These are phyloP conservation scores for Euplexia lucipara DNA, from an alignment of 2,888 invertebrate genomes.

Conservation along the genomic window DNA sequence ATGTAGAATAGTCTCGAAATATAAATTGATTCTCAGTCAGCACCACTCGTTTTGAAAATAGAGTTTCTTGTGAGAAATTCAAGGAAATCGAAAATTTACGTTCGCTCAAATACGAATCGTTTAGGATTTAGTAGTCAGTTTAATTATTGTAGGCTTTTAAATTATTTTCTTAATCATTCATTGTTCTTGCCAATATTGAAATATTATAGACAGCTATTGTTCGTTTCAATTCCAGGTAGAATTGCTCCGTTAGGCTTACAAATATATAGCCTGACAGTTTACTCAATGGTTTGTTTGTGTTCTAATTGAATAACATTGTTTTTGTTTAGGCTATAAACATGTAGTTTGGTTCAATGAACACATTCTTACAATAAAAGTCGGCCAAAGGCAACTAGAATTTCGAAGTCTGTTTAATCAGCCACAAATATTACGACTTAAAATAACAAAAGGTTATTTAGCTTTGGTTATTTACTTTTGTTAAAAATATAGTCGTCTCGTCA, in stretches of 20 bases:
- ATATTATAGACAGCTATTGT: too few relatives aligned
- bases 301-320: too few relatives aligned
- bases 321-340: too few relatives aligned
- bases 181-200: conserved; percentile 5
- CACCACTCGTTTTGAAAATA: conserved; percentile 53
- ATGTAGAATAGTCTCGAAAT: conserved; percentile 38
- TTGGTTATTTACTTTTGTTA: conserved; percentile 17
- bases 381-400: too few relatives aligned
- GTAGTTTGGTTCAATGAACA: too few relatives aligned
- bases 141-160: conserved; percentile 19
- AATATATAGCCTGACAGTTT: too few relatives aligned
- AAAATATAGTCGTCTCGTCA: conserved; percentile 15
- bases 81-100: conserved; percentile 54
- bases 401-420: too few relatives aligned
- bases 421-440: conserved; percentile 3
- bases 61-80: conserved; percentile 54
- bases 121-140: conserved; percentile 27
- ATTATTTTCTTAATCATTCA: conserved; percentile 10
- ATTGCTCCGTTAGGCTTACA: too few relatives aligned
- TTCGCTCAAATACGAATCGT: conserved; percentile 56
- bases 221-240: too few relatives aligned
- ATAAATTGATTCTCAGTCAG: conserved; percentile 59
- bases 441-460: conserved; percentile 6
- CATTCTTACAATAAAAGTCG: too few relatives aligned
- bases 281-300: too few relatives aligned